Base-by-base conservation (phyloP, 2,888 invertebrate species). In the Anthophora plumipes region DNA sequence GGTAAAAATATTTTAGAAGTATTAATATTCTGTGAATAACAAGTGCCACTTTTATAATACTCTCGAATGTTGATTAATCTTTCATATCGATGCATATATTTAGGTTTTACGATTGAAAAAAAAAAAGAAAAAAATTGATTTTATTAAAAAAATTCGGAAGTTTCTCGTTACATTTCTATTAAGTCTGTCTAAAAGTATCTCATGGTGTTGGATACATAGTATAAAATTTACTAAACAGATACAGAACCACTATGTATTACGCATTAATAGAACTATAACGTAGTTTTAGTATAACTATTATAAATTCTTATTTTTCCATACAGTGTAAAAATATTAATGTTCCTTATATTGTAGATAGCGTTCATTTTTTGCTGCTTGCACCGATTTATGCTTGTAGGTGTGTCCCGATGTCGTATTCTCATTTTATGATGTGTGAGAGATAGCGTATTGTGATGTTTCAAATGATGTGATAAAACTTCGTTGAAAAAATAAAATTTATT, bases 281-380 rank as follows among this genome's bases (percentile, higher is more conserved):
- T 50, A 39, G 12, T 59, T 57, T 14, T 41, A 22, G n/a, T 55
- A 43, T 6, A 11, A 22, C 43, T 1, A 41, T 0, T 9, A 22
- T 9, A 17, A 43, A 55, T 37, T 54, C n/a, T 7, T 55, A 72
- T 25, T 57, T 46, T 5, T 14, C 22, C 9, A 9, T 48, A n/a
- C 46, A 71, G n/a, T 52, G 14, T 25, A 64, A 20, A 39, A 50
- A 41, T 7, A 25, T 43, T 46, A 66, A 54, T 72, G 25, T 77
- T 77, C 48, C 66, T 67, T 43, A 11, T 43, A 59, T 25, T n/a
- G 14, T 60, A 67, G 9, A 67, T 52, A 67, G 41, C 54, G 7
- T 54, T 60, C 43, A 31, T 63, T 8, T 39, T 46, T 48, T 46
- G 1, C 2, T 41, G 37, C 43, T 12, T 46, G 0, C 7, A 20